Evolutionary conservation across 1,140 invertebrate species (phyloP), one percentile per base, ranked within the genome.

Genomic region (Oppia nitens): DNA sequence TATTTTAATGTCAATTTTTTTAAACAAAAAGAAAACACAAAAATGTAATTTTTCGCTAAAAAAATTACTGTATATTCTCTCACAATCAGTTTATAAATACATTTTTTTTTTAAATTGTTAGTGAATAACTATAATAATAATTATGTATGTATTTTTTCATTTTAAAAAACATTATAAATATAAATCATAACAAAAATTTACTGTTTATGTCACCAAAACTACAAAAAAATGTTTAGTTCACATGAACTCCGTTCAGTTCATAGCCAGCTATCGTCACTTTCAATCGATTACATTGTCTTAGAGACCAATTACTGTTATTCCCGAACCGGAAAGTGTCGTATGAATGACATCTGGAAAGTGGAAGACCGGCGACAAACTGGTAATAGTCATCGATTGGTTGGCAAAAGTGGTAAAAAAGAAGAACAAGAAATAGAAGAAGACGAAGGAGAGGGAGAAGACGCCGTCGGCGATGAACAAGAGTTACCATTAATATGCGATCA

Each of bases 261-360:
- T 29, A 40, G 57, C 57, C 27, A 60, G 55, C 55, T 60, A 54
- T 53, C 57, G 61, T 62, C 47, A 14, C 47, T 1, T 21, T 21
- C 23, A 26, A 26, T 54, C 25, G n/a, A 50, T 50, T 20, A 50
- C 24, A 25, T 20, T 6, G 48, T 20, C 20, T 50, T 20, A 20
- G 24, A 25, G n/a, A 21, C 4, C 4, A 25, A 25, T 20, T 50
- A 21, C 20, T 20, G 48, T 25, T 25, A 50, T 53, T 24, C 14
- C 9, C 11, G 6, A 53, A 26, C 20, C 20, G 12, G 14, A 26
- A 53, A 53, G 24, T 23, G 51, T 14, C 20, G 26, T 12, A 9
- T 23, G 51, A 26, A 20, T 20, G 26, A 26, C 20, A 17, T 40
- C 17, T 20, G 12, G 25, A 53, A 53, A 26, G 26, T 26, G 21